A percentile compares a stretch with the other conserved stretches of the same genome.
These are phyloP conservation scores for Camelus dromedarius DNA, from an alignment of 2,113 vertebrate genomes.

Conservation along the genomic window DNA sequence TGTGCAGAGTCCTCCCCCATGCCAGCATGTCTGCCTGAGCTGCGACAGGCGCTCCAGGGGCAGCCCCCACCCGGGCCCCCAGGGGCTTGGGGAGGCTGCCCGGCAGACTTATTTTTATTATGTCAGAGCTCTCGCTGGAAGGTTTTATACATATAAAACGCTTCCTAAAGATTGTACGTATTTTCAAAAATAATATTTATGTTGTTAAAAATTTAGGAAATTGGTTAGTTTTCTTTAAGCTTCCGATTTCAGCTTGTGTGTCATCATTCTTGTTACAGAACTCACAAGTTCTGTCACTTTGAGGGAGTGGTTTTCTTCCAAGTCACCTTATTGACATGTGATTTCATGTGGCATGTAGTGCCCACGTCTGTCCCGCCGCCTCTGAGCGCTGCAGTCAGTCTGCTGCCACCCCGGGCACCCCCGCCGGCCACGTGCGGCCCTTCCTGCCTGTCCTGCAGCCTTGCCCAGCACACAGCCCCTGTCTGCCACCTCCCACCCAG, in stretches of 20 bases:
- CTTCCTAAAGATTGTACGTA: background rate
- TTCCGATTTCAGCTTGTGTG: background rate
- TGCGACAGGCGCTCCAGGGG: background rate
- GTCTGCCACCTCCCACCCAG: background rate
- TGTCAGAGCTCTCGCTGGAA: background rate
- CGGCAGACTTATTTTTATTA: rapidly evolving
- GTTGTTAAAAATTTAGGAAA: background rate
- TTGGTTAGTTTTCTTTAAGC: background rate
- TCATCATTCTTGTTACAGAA: background rate
- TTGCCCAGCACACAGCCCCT: rapidly evolving
- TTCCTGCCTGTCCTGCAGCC: rapidly evolving
- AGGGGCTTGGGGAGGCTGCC: background rate
- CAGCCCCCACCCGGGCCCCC: background rate
- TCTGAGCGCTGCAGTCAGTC: rapidly evolving
- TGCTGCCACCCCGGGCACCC: background rate
- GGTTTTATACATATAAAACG: background rate
- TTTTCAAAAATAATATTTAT: background rate
- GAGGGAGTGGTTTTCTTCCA: background rate
- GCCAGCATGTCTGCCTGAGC: background rate
- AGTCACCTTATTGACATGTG: rapidly evolving
- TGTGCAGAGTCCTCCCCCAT: too few relatives aligned
- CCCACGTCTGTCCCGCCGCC: background rate
- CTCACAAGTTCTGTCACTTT: background rate
- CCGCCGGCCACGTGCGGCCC: too few relatives aligned
- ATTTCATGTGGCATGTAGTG: rapidly evolving